Base-by-base conservation (phyloP, 2,888 invertebrate genomes). In the Drosophila pegasa region DNA sequence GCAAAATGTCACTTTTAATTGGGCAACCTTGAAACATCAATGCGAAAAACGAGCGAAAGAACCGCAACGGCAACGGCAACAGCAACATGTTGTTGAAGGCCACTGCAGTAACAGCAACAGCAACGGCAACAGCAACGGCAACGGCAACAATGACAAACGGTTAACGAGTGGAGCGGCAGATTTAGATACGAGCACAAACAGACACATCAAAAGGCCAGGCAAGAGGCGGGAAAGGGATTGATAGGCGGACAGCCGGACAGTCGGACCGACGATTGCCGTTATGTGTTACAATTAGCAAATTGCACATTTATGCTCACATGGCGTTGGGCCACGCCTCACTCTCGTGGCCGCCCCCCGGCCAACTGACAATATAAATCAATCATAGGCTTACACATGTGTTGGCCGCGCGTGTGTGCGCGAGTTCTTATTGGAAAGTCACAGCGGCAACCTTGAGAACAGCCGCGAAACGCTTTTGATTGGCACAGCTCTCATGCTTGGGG, bases 1-100 rank as follows among this genome's bases (percentile, higher is more conserved):
- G 82, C 85, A 82, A 88, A 90, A 89, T 90, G 88, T 90, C 89
- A 90, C 87, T 89, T 89, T 90, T 89, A 89, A 89, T 90, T 90
- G 90, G 87, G 87, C 87, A 89, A 90, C 89, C 89, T 89, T 89
- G 89, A 88, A 87, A 87, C 85, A 86, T 85, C 87, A 85, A 85
- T 85, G 87, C 78, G 79, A 79, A 79, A 78, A 76, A 75, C 70
- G 75, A 78, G 78, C 78, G 78, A 74, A 77, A 77, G 77, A 77
- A 77, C 76, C 63, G 60, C 69, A 73, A 63, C 61, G 61, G 47
- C 73, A 73, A 66, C 64, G 66, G 20, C 68, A 59, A 58, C 64
- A 64, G 64, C 79, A 80, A 77, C 75, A 81, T 80, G 69, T 76
- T 73, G 75, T 78, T 78, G 81, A 82, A 82, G 84, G 81, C 81